phyloP scores from a whole-genome alignment of 2,888 invertebrate species.

The Stenodema calcarata region DNA sequence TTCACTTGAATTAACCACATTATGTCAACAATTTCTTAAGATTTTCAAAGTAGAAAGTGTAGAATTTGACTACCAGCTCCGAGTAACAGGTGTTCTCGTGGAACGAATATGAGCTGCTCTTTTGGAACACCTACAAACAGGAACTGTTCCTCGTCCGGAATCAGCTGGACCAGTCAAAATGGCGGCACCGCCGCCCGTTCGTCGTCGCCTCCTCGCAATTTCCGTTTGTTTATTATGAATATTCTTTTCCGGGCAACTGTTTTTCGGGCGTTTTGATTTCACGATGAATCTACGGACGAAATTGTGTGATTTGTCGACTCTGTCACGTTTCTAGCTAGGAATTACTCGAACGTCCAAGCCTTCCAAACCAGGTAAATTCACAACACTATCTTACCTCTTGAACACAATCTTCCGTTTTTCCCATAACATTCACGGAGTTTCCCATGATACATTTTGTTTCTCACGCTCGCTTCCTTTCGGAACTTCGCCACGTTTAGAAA shows the following conservation, averaged over 20 bases:
- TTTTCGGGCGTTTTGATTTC: neutral
- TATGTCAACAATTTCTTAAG: too few species aligned
- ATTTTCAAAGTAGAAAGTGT: too few species aligned
- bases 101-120: neutral
- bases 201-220: neutral
- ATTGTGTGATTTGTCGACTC: neutral
- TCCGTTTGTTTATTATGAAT: neutral
- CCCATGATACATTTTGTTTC: conserved; percentile 22
- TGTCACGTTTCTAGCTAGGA: neutral
- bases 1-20: too few species aligned
- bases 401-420: neutral
- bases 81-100: neutral
- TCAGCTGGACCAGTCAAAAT: conserved; percentile 3
- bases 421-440: neutral
- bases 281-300: neutral
- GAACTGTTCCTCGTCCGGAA: neutral
- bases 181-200: conserved; percentile 4
- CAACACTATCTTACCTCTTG: neutral
- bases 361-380: neutral
- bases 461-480: neutral
- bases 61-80: too few species aligned
- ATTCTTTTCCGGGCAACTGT: neutral
- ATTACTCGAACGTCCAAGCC: neutral
- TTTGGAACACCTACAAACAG: neutral
- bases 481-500: conserved; percentile 6